Evolutionary conservation across 2,888 invertebrate genomes (phyloP).

Genomic region (Latheticus oryzae): DNA sequence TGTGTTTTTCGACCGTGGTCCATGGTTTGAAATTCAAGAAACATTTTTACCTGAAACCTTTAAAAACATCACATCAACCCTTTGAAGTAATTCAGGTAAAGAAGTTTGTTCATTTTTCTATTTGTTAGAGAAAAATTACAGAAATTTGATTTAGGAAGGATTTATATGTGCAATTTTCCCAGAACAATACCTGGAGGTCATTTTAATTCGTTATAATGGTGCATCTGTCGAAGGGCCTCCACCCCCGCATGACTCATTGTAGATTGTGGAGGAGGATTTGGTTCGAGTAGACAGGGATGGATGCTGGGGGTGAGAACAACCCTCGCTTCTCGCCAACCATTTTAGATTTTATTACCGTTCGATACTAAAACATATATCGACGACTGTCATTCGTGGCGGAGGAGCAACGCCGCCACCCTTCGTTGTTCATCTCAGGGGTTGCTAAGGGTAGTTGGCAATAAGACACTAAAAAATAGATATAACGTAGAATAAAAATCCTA

Average conservation of each 20-base stretch:
- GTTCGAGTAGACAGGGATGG: constrained; percentile 46
- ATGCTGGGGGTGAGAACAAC: constrained; percentile 49
- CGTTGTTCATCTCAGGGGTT: constrained; percentile 10
- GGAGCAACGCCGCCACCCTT: constrained; percentile 12
- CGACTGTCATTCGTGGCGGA: constrained; percentile 39
- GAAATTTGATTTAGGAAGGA: not conserved
- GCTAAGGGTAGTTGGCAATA: too few relatives aligned
- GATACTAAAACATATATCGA: constrained; percentile 57
- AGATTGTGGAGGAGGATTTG: constrained; percentile 46
- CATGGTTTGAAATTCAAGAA: constrained; percentile 3
- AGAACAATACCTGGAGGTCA: constrained; percentile 29
- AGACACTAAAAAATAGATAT: too few relatives aligned
- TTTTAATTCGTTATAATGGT: constrained; percentile 31
- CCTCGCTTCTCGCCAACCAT: constrained; percentile 59
- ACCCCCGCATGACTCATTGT: constrained; percentile 58
- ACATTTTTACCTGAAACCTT: constrained; percentile 24
- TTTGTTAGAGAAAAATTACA: too few relatives aligned
- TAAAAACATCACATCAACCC: constrained; percentile 28
- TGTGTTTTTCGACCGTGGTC: not conserved
- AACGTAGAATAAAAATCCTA: too few relatives aligned
- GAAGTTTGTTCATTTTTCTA: constrained; percentile 2
- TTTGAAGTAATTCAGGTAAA: constrained; percentile 32
- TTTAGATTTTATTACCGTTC: constrained; percentile 67
- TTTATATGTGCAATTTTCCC: constrained; percentile 7
- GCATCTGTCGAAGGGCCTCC: constrained; percentile 55